Evolutionary conservation across 2,113 vertebrate genomes (phyloP).

Genomic region (Sinocyclocheilus grahami): DNA sequence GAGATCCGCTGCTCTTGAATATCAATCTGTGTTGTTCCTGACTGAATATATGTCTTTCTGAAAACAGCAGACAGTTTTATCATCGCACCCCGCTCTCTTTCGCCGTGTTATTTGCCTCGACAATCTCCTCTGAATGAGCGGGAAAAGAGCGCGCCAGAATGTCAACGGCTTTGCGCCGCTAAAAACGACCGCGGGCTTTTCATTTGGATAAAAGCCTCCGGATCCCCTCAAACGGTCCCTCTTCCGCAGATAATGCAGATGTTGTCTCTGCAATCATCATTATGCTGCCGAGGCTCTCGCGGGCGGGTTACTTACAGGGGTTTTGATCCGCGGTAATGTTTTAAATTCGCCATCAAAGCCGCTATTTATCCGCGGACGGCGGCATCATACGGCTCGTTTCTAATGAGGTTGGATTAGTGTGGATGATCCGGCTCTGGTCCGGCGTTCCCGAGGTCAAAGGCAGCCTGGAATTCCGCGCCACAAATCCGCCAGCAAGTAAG

Average conservation of each 20-base stretch:
- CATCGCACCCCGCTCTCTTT: background rate
- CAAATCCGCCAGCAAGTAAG: slow-evolving; percentile 57
- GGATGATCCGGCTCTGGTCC: slow-evolving; percentile 77
- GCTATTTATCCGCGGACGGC: slow-evolving; percentile 62
- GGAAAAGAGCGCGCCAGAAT: background rate
- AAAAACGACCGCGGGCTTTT: background rate
- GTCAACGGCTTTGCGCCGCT: background rate
- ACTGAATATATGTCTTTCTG: background rate
- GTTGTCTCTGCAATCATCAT: slow-evolving; percentile 36
- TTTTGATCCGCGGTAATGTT: slow-evolving; percentile 66
- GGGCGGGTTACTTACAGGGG: slow-evolving; percentile 54
- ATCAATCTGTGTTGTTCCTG: background rate
- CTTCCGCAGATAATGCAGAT: slow-evolving; percentile 17
- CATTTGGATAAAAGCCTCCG: slow-evolving; percentile 46
- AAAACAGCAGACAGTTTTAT: background rate
- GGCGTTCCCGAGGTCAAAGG: slow-evolving; percentile 63
- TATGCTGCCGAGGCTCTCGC: background rate
- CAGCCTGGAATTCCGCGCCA: slow-evolving; percentile 54
- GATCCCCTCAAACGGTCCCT: slow-evolving; percentile 3
- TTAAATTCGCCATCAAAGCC: slow-evolving; percentile 70
- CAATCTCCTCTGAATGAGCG: background rate
- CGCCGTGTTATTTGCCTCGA: background rate
- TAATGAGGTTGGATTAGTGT: slow-evolving; percentile 81
- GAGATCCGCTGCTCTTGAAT: background rate
- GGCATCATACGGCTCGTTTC: slow-evolving; percentile 71